Evolutionary conservation across 92 coral and sea anemone genomes (phyloP), one percentile per base, ranked within the genome.

Genomic region (Palythoa grandiflora): DNA sequence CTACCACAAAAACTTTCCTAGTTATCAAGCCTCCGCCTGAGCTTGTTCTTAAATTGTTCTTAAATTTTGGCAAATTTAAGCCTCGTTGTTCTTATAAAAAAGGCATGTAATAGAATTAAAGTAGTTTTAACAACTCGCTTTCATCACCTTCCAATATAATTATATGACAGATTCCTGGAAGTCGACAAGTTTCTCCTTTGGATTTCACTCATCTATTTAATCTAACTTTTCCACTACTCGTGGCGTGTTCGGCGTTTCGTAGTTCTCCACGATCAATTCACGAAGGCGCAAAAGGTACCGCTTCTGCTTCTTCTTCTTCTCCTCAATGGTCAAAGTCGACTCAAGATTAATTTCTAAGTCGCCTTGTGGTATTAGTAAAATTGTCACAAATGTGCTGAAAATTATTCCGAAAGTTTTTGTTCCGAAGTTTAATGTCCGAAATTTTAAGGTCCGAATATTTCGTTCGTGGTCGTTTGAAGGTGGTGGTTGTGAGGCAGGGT

Each of bases 271-370:
- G 38, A 72, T 72, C 77, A 72, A 38, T 1, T 39, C 77, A 4
- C 51, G 77, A 72, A 72, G 48, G 77, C 77, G 51, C 77, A 11
- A 16, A 72, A 72, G 51, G 52, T 37, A 37, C 19, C 51, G 51
- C 20, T 72, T 72, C 77, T 38, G n/a, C n/a, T n/a, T n/a, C n/a
- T n/a, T n/a, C n/a, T n/a, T 72, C 51, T 72, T 51, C 12, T 72
- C 77, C 6, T 72, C 52, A 10, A 72, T 72, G 77, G 20, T 16
- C 6, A 39, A 36, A n/a, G 77, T 37, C 51, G 77, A 37, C 17
- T 72, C 72, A 2, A 66, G 40, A n/a, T 66, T 66, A 66, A n/a
- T 19, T 19, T 66, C 38, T 9, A 19, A 65, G 71, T 2, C 71
- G 35, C 71, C 40, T 68, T 68, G 73, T 3, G 36, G 73, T 68